These are phyloP conservation scores for Anneissia japonica DNA, from an alignment of 35 echinoderm and acorn worm species.

Conservation along the genomic window DNA sequence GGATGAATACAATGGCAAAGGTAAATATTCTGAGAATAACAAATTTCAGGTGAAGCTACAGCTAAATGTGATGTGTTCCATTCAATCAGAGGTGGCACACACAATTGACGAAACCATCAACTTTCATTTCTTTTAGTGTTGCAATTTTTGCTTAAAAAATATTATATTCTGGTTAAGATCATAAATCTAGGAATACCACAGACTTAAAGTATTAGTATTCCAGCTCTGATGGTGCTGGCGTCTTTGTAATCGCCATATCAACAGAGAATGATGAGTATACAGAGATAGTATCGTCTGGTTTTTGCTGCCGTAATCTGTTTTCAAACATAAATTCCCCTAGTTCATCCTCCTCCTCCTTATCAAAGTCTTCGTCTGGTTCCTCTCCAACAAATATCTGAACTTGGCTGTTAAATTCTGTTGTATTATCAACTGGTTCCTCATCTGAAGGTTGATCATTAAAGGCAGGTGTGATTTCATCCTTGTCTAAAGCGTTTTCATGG, in stretches of 20 bases:
- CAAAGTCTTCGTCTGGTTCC: background rate
- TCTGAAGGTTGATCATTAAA: background rate
- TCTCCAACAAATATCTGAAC: background rate
- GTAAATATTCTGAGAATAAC: no score
- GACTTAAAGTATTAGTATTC: background rate
- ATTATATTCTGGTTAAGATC: no score
- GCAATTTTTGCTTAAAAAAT: no score
- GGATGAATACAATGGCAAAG: no score
- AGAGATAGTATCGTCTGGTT: background rate
- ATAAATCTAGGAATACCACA: no score
- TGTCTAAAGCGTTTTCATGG: background rate
- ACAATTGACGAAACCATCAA: no score
- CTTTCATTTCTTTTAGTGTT: no score
- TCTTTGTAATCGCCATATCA: background rate
- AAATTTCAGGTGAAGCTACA: no score
- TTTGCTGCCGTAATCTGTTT: background rate
- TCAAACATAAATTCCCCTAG: background rate
- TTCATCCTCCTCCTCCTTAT: background rate
- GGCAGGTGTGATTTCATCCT: background rate
- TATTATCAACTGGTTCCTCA: background rate
- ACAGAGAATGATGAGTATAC: background rate
- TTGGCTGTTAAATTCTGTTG: background rate
- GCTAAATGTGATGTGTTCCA: no score
- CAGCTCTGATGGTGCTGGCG: background rate
- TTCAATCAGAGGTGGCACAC: no score